These are phyloP conservation scores for Tillus elongatus DNA, from an alignment of 2,888 invertebrate genomes.

Conservation along the genomic window DNA sequence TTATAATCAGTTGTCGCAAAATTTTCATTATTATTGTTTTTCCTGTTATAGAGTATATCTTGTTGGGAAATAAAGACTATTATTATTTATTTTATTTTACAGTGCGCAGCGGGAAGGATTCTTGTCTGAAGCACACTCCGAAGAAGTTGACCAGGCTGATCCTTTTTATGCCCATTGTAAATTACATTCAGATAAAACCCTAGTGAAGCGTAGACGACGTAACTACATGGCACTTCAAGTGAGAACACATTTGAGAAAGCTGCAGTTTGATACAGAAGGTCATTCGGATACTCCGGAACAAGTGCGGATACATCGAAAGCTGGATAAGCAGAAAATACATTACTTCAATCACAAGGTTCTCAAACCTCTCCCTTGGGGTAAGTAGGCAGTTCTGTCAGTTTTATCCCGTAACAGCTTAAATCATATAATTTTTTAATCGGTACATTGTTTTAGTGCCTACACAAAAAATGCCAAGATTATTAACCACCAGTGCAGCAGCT, in stretches of 20 bases:
- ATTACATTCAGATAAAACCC: conserved; percentile 85
- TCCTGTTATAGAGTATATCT: too few relatives aligned
- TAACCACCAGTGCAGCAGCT: conserved; percentile 86
- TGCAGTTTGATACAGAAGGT: conserved; percentile 51
- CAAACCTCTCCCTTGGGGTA: conserved; percentile 79
- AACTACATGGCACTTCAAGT: conserved; percentile 84
- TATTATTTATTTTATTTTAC: too few relatives aligned
- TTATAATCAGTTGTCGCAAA: too few relatives aligned
- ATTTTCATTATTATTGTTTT: too few relatives aligned
- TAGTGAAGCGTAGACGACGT: conserved; percentile 67
- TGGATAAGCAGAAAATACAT: conserved; percentile 77
- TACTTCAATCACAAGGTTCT: conserved; percentile 66
- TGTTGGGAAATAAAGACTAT: too few relatives aligned
- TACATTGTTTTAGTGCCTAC: conserved; percentile 91
- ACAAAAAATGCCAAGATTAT: conserved; percentile 84
- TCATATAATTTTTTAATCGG: too few relatives aligned
- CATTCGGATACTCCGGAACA: conserved; percentile 60
- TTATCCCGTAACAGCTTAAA: conserved; percentile 6
- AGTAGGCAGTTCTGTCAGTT: conserved; percentile 20
- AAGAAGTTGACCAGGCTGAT: conserved; percentile 86
- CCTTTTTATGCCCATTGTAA: conserved; percentile 97
- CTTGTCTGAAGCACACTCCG: conserved; percentile 83
- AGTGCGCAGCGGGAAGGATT: conserved; percentile 91
- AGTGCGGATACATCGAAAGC: conserved; percentile 66
- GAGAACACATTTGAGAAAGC: conserved; percentile 59